Evolutionary conservation across 2,113 vertebrate species (phyloP).

Genomic region (Salvator merianae): DNA sequence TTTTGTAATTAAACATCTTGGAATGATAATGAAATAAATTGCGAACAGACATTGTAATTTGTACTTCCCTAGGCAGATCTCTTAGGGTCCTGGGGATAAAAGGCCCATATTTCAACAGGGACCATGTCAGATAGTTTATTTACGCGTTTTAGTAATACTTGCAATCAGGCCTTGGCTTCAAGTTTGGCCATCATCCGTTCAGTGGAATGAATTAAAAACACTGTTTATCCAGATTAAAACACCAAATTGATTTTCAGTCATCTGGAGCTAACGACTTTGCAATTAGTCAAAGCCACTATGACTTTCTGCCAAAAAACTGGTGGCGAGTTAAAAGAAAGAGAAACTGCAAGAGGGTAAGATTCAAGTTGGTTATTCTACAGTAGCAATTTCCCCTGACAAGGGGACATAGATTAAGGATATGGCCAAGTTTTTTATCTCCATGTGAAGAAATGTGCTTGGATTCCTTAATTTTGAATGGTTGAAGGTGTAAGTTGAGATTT

Average conservation of each 20-base stretch:
- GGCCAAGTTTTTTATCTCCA: background rate
- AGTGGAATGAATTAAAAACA: background rate
- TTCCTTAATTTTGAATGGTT: background rate
- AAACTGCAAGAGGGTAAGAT: too few relatives aligned
- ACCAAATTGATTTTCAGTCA: constrained; percentile 9
- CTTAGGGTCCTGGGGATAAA: background rate
- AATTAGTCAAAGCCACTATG: background rate
- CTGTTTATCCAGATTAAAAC: constrained; percentile 12
- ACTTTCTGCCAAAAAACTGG: background rate
- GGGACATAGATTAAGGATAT: background rate
- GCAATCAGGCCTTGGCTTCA: background rate
- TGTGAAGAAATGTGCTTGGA: background rate
- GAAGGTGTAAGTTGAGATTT: background rate
- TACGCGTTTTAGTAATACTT: background rate
- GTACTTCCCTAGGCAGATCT: too few relatives aligned
- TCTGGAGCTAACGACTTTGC: background rate
- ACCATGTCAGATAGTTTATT: background rate
- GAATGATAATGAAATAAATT: background rate
- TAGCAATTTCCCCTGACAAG: background rate
- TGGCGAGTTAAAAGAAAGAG: too few relatives aligned
- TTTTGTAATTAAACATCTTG: background rate
- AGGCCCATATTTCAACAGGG: background rate
- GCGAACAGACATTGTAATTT: too few relatives aligned
- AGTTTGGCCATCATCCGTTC: background rate
- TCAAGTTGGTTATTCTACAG: too few relatives aligned